phyloP scores from a whole-genome alignment of 2,797 vertebrate species.

The Aplochiton taeniatus region DNA sequence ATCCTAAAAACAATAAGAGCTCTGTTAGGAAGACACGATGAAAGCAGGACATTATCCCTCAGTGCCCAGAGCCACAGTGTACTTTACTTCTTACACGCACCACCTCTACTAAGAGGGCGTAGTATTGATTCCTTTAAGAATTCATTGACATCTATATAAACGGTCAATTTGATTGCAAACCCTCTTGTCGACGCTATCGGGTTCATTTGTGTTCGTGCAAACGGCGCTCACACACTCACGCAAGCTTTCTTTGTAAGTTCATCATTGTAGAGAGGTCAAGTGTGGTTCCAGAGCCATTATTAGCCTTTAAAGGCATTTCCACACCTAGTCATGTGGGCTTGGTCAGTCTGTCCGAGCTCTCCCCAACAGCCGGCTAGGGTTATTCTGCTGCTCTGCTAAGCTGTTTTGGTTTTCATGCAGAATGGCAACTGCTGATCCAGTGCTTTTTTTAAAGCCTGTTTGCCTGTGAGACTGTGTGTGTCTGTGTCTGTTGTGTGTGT shows the following conservation, averaged over 20 bases:
- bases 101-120: no score
- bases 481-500: constrained; percentile 19
- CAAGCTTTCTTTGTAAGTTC: no score
- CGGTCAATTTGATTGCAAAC: no score
- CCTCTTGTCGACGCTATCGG: no score
- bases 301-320: no score
- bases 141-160: no score
- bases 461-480: constrained; percentile 22
- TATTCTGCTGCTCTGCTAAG: constrained; percentile 57
- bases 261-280: no score
- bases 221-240: no score
- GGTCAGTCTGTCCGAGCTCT: neutral
- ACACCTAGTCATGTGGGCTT: constrained; percentile 3
- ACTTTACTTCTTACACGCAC: no score
- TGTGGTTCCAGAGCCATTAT: no score
- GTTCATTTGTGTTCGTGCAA: no score
- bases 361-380: constrained; percentile 23
- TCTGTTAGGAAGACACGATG: neutral
- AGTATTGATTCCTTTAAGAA: no score
- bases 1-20: constrained; percentile 4
- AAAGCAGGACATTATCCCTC: neutral
- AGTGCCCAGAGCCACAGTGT: neutral
- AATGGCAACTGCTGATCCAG: constrained; percentile 72
- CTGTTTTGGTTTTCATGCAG: constrained; percentile 63
- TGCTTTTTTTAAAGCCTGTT: constrained; percentile 62